A percentile compares a stretch with the other conserved stretches of the same genome.
phyloP scores from a whole-genome alignment of 2,888 invertebrate species.

The Gerris lacustris region DNA sequence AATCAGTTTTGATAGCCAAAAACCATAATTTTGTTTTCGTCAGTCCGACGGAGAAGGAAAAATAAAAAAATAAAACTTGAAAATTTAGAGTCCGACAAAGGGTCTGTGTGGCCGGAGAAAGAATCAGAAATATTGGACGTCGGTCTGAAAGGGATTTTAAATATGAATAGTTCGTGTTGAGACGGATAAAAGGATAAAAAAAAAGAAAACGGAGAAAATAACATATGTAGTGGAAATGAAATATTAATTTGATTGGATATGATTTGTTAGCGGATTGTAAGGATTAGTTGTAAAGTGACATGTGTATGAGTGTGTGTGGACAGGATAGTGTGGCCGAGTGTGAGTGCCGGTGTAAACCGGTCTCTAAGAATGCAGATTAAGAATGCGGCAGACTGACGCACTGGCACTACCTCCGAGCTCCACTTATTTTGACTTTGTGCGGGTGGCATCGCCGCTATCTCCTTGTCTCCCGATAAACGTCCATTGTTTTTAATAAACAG shows the following conservation, averaged over 20 bases:
- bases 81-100: constrained; percentile 1
- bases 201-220: background rate
- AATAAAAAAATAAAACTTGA: background rate
- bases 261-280: constrained; percentile 5
- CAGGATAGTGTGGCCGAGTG: background rate
- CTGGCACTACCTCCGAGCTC: background rate
- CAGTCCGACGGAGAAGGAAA: background rate
- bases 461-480: background rate
- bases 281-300: constrained; percentile 5
- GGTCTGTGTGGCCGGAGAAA: constrained; percentile 1
- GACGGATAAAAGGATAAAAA: background rate
- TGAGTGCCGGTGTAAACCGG: background rate
- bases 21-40: constrained; percentile 2
- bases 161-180: constrained; percentile 5
- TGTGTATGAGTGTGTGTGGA: background rate
- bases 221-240: constrained; percentile 3
- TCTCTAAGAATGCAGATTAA: constrained; percentile 5
- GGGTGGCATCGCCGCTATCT: background rate
- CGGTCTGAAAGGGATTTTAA: background rate
- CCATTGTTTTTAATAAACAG: background rate
- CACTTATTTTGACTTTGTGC: constrained; percentile 3
- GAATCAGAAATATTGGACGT: background rate
- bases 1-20: constrained; percentile 3
- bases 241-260: constrained; percentile 5
- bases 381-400: constrained; percentile 3